phyloP scores from a whole-genome alignment of 2,797 vertebrate species.

The Pelobates cultripes region DNA sequence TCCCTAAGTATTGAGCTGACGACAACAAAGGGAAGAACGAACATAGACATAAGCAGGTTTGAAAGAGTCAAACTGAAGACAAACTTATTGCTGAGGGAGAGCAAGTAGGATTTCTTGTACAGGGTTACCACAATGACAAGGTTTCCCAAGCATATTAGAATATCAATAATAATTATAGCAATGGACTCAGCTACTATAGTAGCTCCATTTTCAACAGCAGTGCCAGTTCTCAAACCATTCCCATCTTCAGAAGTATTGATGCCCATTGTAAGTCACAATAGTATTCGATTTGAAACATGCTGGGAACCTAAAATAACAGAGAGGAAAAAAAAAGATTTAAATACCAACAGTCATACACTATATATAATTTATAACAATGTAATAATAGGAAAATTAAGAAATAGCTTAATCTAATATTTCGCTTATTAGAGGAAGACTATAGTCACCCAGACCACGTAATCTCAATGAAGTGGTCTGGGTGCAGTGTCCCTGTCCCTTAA shows the following conservation, averaged over 20 bases:
- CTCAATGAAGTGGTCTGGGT: too few relatives aligned
- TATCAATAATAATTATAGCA: conserved; percentile 86
- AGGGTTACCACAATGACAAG: conserved; percentile 88
- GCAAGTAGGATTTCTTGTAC: conserved; percentile 92
- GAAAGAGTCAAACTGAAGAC: conserved; percentile 97
- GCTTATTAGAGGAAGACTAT: too few relatives aligned
- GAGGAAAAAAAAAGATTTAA: conserved; percentile 21
- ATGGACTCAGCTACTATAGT: conserved; percentile 80
- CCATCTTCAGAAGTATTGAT: conserved; percentile 73
- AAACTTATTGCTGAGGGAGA: conserved; percentile 98
- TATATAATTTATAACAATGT: too few relatives aligned
- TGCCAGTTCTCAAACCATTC: conserved; percentile 72
- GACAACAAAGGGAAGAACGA: conserved; percentile 93
- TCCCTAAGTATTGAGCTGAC: conserved; percentile 87
- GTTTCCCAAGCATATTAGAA: conserved; percentile 92
- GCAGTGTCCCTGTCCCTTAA: too few relatives aligned
- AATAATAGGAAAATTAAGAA: too few relatives aligned
- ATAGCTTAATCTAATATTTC: too few relatives aligned
- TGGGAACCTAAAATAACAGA: conserved; percentile 62
- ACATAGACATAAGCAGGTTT: conserved; percentile 89
- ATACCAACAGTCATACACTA: too few relatives aligned
- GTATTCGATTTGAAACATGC: conserved; percentile 69
- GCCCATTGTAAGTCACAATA: conserved; percentile 81
- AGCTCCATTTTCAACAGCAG: conserved; percentile 61
- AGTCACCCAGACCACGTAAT: too few relatives aligned